Base-by-base conservation (phyloP, 2,797 vertebrate genomes). In the Clarias fuscus region DNA sequence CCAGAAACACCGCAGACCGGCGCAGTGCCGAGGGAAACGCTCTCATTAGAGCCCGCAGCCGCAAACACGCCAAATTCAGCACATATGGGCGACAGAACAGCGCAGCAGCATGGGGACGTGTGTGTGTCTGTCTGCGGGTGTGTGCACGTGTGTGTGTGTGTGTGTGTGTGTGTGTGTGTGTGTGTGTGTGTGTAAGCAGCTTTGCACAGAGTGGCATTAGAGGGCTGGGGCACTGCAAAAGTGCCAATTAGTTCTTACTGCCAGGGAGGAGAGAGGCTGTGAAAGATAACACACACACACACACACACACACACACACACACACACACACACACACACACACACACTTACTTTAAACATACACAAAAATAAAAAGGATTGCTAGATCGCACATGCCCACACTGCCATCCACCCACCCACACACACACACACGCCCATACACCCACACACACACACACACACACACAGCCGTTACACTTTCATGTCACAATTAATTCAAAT, bases 1-100 rank as follows among this genome's bases (percentile, higher is more conserved):
- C 91, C 92, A 94, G 92, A 91, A 64, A 93, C 93, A 94, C 94
- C 94, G 92, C 95, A 96, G 75, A 94, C 93, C 93, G 90, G 92
- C 90, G 89, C 91, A 90, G 92, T 90, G 73, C 75, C 88, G 90
- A 90, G 91, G 89, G 88, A 92, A 89, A 94, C 94, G 93, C 94
- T 95, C 91, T 96, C 94, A 95, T 96, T 95, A 95, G 88, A 93
- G 84, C 88, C 87, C 72, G 75, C 88, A 91, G 91, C 93, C 93
- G 94, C 91, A 95, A 95, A 95, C 95, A 94, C 95, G 92, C 83
- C 86, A 90, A 90, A 93, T 91, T 92, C 91, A 86, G 91, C 89
- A 91, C 94, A 94, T 93, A 94, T 93, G 94, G 94, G 93, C 93
- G 94, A 92, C 93, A 94, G 93, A 94, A 94, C 93, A 93, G 92